Evolutionary conservation across 2,888 invertebrate species (phyloP).

Genomic region (Spicauda simplicius): DNA sequence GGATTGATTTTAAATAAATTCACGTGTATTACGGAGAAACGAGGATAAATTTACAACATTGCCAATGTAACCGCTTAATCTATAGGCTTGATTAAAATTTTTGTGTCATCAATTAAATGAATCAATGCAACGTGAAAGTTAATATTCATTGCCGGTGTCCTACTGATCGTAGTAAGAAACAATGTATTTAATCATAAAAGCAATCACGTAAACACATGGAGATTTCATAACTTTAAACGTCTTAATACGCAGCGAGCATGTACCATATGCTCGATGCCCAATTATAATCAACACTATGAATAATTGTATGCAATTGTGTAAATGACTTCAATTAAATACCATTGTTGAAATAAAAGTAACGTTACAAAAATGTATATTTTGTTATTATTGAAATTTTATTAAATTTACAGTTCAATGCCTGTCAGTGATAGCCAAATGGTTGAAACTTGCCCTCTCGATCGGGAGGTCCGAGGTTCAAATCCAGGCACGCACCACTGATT

Average conservation of each 20-base stretch:
- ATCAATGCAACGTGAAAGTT: constrained; percentile 58
- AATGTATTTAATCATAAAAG: constrained; percentile 1
- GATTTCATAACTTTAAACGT: neutral
- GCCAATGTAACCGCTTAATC: constrained; percentile 55
- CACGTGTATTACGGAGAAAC: constrained; percentile 60
- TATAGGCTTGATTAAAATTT: constrained; percentile 60
- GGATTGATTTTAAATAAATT: constrained; percentile 65
- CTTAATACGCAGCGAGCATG: neutral
- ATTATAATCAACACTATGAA: neutral
- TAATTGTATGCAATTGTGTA: neutral
- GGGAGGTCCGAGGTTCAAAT: no score
- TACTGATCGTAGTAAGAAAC: constrained; percentile 5
- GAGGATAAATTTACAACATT: constrained; percentile 66
- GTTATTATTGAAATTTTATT: no score
- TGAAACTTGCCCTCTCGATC: no score
- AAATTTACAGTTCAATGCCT: no score
- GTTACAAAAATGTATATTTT: no score
- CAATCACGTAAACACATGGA: constrained; percentile 2
- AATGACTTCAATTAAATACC: no score
- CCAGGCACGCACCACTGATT: no score
- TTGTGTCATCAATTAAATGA: constrained; percentile 63
- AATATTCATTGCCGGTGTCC: constrained; percentile 21
- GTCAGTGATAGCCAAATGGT: no score
- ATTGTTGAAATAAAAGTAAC: no score
- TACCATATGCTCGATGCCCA: no score